Conservation (phyloP, 1,140 invertebrate genomes). For the Cotesia vestalis region DNA sequence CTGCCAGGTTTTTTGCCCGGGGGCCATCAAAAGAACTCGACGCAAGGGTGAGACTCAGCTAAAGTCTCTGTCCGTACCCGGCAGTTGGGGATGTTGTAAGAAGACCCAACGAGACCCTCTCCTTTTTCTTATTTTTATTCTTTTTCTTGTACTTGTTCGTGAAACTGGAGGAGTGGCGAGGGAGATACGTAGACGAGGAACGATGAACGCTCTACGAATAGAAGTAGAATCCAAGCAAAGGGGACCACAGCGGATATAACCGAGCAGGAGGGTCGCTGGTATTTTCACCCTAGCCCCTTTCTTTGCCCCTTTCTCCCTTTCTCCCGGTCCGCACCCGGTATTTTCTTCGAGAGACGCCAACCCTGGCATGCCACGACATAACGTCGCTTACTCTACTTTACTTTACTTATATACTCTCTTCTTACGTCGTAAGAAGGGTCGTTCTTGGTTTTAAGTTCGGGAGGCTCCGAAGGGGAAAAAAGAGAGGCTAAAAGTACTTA, state of each 20-base stretch:
- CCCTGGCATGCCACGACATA: too few species aligned
- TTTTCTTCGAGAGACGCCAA: slow-evolving; percentile 42
- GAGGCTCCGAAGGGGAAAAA: slow-evolving; percentile 42
- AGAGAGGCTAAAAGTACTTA: not conserved
- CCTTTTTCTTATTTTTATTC: too few species aligned
- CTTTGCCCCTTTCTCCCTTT: too few species aligned
- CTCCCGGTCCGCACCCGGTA: slow-evolving; percentile 38
- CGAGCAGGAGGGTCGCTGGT: too few species aligned
- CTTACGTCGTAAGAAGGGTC: slow-evolving; percentile 28
- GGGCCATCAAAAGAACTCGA: slow-evolving; percentile 32
- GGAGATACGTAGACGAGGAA: slow-evolving; percentile 43
- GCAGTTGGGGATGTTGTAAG: too few species aligned
- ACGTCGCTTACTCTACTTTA: slow-evolving; percentile 5
- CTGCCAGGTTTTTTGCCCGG: slow-evolving; percentile 57
- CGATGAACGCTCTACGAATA: not conserved
- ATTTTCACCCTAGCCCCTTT: too few species aligned
- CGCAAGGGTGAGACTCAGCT: slow-evolving; percentile 20
- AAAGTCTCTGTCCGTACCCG: slow-evolving; percentile 35
- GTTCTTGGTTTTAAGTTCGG: slow-evolving; percentile 39
- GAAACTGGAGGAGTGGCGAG: slow-evolving; percentile 50
- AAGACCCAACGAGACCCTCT: too few species aligned
- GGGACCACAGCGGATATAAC: slow-evolving; percentile 45
- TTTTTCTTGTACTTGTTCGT: too few species aligned
- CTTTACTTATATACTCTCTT: slow-evolving; percentile 42
- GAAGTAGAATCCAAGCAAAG: slow-evolving; percentile 50